These are phyloP conservation scores for Coilia nasus DNA, from an alignment of 2,797 vertebrate genomes.

Conservation along the genomic window DNA sequence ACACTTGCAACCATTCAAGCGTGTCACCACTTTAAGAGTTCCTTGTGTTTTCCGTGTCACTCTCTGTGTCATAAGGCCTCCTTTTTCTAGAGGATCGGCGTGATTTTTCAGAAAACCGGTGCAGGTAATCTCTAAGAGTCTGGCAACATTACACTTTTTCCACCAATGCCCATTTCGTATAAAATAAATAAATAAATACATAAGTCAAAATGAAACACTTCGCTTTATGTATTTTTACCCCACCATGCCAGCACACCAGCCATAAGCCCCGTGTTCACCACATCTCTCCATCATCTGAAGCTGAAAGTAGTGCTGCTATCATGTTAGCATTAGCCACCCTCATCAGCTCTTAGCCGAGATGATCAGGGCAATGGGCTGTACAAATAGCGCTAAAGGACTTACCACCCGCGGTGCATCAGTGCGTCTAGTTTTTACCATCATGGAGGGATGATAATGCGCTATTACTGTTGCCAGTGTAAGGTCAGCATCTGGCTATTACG, in stretches of 20 bases:
- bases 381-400: neutral
- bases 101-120: neutral
- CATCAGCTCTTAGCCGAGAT: conserved; percentile 11
- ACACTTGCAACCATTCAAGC: neutral
- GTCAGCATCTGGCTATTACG: neutral
- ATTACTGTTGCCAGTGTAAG: neutral
- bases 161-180: neutral
- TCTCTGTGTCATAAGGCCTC: neutral
- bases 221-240: neutral
- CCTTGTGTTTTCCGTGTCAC: neutral
- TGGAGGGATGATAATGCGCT: neutral
- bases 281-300: neutral
- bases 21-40: neutral
- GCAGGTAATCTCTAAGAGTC: neutral
- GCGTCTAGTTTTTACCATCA: neutral
- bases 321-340: neutral
- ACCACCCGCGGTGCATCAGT: neutral
- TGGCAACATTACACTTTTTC: neutral
- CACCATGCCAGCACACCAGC: neutral
- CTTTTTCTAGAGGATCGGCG: neutral
- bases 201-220: neutral
- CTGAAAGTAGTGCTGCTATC: neutral
- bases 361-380: conserved; percentile 14
- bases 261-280: neutral
- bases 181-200: neutral